Evolutionary conservation across 1,140 invertebrate species (phyloP).

Genomic region (Limonius californicus): DNA sequence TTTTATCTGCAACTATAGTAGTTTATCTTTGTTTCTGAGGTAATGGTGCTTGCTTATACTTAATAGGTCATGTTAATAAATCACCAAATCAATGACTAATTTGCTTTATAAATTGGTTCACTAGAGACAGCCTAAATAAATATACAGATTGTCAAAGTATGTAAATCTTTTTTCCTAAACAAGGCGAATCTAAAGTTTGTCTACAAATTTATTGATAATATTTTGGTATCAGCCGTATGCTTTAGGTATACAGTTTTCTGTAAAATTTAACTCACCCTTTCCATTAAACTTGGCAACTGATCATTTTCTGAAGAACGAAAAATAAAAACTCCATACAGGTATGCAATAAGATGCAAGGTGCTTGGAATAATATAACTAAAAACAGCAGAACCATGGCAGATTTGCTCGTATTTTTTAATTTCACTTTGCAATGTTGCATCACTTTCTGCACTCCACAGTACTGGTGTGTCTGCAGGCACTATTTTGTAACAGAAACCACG

Average conservation of each 20-base stretch:
- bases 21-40: no score
- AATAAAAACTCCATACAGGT: slow-evolving; percentile 71
- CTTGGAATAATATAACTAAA: slow-evolving; percentile 79
- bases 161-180: no score
- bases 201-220: slow-evolving; percentile 2
- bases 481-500: slow-evolving; percentile 56
- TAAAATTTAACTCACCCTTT: slow-evolving; percentile 71
- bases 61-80: no score
- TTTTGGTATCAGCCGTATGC: no score
- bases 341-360: slow-evolving; percentile 70
- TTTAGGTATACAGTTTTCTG: no score
- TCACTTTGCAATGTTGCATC: slow-evolving; percentile 35
- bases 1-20: no score
- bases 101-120: no score
- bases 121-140: no score
- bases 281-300: slow-evolving; percentile 85
- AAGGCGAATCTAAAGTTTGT: no score
- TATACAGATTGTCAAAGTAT: no score
- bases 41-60: no score
- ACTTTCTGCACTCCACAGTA: background rate
- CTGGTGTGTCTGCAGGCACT: slow-evolving; percentile 28
- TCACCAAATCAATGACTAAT: no score
- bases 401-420: slow-evolving; percentile 51
- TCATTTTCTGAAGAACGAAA: slow-evolving; percentile 82
- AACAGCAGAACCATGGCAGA: slow-evolving; percentile 64